Base-by-base conservation (phyloP, 1,140 invertebrate species). In the Drosophila arizonae region DNA sequence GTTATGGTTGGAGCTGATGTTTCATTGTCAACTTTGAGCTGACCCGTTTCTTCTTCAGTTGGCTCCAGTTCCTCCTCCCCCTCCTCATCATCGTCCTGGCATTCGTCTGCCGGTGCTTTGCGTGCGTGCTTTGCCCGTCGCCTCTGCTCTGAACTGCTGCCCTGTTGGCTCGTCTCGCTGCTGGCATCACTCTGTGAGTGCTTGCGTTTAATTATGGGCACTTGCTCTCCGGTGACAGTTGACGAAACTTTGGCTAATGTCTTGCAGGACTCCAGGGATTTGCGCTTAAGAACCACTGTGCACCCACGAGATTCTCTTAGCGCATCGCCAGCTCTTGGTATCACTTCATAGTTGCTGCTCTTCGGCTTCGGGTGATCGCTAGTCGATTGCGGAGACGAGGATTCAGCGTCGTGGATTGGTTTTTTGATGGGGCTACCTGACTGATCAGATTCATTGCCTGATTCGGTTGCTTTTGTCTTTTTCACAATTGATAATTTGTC, bases 401-500 rank as follows among this genome's bases (percentile, higher is more conserved):
- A 33, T 11, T 74, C 72, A 8, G 41, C 36, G 1, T 72, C 55
- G 9, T 64, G 63, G 0, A 4, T 30, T 4, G 57, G 6, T 45
- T 89, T 88, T 24, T 84, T 88, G 0, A 24, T 15, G 2, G 84
- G 84, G 41, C 80, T 88, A 1, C 11, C 24, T 4, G 82, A 74
- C 17, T 87, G 85, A 69, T 88, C 86, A 0, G 88, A 90, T 6
- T 91, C 86, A 10, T 85, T 91, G 21, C 82, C 90, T n/a, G 85
- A 87, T 21, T 88, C 90, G 4, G 74, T 77, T 15, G 78, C 43
- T 33, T 86, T 90, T 0, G 73, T 81, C 56, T 91, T 91, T 46
- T 91, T 91, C 0, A 91, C 82, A 54, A 91, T 91, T 2, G 91
- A 91, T 26, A 91, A 65, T 74, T 91, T 89, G 57, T 91, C 89